phyloP scores from a whole-genome alignment of 2,113 vertebrate species.

The Macquaria australasica region DNA sequence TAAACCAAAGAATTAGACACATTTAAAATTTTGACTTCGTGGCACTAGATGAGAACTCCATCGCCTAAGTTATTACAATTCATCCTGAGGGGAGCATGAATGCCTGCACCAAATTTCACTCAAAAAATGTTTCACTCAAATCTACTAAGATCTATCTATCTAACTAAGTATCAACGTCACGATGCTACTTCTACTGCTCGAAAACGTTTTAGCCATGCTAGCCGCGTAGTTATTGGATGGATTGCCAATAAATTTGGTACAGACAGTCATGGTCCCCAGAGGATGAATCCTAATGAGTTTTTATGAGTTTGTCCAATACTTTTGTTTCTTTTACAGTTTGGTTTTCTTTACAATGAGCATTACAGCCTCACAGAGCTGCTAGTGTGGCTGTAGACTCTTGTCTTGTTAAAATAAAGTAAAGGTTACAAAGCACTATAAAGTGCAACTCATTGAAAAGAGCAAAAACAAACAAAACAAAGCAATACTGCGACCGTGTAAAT shows the following conservation, averaged over 20 bases:
- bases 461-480: neutral
- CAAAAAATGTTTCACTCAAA: no score
- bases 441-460: constrained; percentile 5
- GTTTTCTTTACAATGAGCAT: neutral
- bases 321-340: neutral
- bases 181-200: no score
- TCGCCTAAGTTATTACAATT: neutral
- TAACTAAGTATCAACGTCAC: no score
- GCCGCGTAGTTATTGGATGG: neutral
- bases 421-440: constrained; percentile 3
- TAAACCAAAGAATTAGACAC: no score
- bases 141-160: no score
- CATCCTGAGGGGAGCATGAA: neutral
- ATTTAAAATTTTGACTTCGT: no score
- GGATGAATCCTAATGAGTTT: neutral
- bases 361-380: neutral
- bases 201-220: neutral
- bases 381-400: neutral
- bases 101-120: neutral
- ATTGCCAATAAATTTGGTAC: no score
- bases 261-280: neutral
- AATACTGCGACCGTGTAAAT: neutral
- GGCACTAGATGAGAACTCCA: no score
- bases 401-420: neutral
- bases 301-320: neutral